These are phyloP conservation scores for Calvadosia cruxmelitensis DNA, from an alignment of 30 jellyfish, hydroid and myxozoan species.

Conservation along the genomic window DNA sequence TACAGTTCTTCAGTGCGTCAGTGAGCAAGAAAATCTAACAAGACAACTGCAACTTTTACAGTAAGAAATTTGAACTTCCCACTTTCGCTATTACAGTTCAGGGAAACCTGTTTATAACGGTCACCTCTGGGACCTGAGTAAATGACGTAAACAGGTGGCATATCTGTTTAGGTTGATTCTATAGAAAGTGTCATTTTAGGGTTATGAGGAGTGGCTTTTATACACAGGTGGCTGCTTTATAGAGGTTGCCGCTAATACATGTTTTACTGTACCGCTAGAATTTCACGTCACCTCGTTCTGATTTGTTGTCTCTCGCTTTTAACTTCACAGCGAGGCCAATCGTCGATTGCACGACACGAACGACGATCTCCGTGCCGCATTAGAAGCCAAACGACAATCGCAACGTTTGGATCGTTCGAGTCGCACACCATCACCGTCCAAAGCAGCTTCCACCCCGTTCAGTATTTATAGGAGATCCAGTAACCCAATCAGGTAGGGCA, in stretches of 20 bases:
- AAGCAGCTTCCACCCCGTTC: not conserved
- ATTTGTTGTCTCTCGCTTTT: not conserved
- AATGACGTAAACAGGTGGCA: no score
- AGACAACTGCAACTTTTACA: constrained; percentile 76
- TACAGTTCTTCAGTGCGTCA: constrained; percentile 76
- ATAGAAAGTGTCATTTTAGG: no score
- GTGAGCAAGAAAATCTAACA: constrained; percentile 87
- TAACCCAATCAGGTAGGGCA: no score
- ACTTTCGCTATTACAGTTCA: no score
- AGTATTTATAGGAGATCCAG: not conserved
- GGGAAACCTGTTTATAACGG: no score
- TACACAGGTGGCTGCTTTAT: no score
- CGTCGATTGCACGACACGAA: constrained; percentile 82
- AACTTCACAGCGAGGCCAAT: constrained; percentile 63
- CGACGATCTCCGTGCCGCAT: constrained; percentile 86
- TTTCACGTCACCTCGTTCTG: not conserved
- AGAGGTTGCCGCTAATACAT: no score
- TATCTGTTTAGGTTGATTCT: no score
- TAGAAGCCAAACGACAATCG: constrained; percentile 37
- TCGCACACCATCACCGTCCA: not conserved
- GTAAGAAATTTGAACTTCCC: constrained; percentile 12
- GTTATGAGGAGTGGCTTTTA: no score
- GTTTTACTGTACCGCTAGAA: no score
- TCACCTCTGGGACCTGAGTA: no score
- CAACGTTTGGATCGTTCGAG: not conserved